Conservation (phyloP, 2,888 invertebrate species). For the Aethes cnicana region DNA sequence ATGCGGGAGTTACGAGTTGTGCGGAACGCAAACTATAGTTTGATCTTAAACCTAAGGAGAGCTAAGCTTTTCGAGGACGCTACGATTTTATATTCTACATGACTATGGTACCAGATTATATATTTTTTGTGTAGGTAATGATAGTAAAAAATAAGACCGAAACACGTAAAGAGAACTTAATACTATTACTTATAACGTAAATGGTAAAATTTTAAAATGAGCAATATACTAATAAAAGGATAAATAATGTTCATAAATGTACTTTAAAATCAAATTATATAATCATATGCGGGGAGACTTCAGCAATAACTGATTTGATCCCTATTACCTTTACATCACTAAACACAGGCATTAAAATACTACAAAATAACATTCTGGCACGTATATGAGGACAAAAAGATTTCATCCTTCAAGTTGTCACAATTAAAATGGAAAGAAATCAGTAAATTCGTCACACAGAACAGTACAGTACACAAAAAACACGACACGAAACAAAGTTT, state of each 20-base stretch:
- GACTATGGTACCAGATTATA: conserved; percentile 61
- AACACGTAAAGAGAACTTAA: conserved; percentile 65
- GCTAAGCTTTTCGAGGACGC: conserved; percentile 55
- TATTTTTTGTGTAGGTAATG: conserved; percentile 42
- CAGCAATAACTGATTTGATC: conserved; percentile 59
- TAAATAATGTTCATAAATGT: conserved; percentile 68
- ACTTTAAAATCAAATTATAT: conserved; percentile 57
- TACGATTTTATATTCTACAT: conserved; percentile 49
- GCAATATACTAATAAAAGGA: conserved; percentile 75
- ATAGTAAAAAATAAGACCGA: conserved; percentile 58
- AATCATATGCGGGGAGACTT: conserved; percentile 47
- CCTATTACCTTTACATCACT: conserved; percentile 57
- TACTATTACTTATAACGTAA: conserved; percentile 65
- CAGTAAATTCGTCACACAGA: conserved; percentile 68
- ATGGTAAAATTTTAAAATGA: conserved; percentile 79
- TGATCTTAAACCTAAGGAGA: conserved; percentile 52
- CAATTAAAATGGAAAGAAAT: conserved; percentile 46
- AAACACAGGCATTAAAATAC: conserved; percentile 62
- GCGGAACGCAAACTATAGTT: conserved; percentile 61
- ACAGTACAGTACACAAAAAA: conserved; percentile 52
- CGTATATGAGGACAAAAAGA: conserved; percentile 65
- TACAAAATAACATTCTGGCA: conserved; percentile 79
- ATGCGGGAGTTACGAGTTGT: conserved; percentile 56
- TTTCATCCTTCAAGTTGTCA: conserved; percentile 58
- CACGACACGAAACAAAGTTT: conserved; percentile 55